These are phyloP conservation scores for Numida meleagris DNA, from an alignment of 2,113 vertebrate species.

Conservation along the genomic window DNA sequence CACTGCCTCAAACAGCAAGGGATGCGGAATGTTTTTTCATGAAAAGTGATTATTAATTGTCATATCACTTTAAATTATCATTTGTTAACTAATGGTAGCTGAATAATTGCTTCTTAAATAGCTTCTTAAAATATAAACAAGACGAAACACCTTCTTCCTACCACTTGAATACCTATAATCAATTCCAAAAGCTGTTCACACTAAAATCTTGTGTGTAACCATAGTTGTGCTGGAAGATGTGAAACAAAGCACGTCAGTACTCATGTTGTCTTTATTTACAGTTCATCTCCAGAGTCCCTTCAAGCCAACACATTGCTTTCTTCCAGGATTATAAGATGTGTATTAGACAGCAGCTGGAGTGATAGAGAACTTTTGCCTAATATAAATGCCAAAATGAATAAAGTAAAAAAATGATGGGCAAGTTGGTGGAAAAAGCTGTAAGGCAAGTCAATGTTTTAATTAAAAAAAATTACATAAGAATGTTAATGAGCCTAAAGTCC, in stretches of 20 bases:
- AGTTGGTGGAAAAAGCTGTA: slow-evolving; percentile 61
- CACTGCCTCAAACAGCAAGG: background rate
- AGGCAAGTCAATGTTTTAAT: slow-evolving; percentile 69
- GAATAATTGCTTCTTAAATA: background rate
- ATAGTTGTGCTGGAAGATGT: background rate
- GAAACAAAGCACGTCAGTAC: background rate
- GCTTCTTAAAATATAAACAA: background rate
- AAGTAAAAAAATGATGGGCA: slow-evolving; percentile 57
- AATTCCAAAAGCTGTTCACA: background rate
- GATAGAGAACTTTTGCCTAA: slow-evolving; percentile 45
- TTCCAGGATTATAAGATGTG: background rate
- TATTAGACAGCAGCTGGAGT: slow-evolving; percentile 31
- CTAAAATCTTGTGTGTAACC: slow-evolving; percentile 19
- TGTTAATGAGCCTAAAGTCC: slow-evolving; percentile 68
- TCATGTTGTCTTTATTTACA: slow-evolving; percentile 25
- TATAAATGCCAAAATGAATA: slow-evolving; percentile 48
- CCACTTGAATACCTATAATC: background rate
- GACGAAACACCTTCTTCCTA: background rate
- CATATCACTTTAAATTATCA: background rate
- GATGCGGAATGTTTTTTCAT: background rate
- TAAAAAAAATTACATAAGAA: slow-evolving; percentile 68
- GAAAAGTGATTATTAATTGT: background rate
- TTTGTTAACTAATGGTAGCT: background rate
- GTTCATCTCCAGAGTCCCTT: slow-evolving; percentile 5
- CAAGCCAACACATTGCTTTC: background rate